Base-by-base conservation (phyloP, 2,888 invertebrate species). In the Trilocha varians region DNA sequence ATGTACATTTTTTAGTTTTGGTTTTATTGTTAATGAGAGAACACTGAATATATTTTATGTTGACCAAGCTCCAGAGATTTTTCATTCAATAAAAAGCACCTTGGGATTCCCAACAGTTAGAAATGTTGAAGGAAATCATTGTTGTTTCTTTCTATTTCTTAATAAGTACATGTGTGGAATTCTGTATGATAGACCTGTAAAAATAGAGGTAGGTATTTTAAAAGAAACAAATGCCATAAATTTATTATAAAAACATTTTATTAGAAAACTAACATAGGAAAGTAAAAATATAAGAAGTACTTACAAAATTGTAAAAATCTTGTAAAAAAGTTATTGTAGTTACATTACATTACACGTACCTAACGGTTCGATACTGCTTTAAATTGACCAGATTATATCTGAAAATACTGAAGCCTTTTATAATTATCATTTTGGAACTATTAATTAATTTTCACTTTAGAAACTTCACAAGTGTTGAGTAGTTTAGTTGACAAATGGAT, bases 261-360 rank as follows among this genome's bases (percentile, higher is more conserved):
- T 84, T 85, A 84, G 80, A 78, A 80, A 83, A 80, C 79, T 84
- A 82, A 78, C 76, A 79, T 84, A 83, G 82, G 84, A 84, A 84
- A 84, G 80, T 84, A 83, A 77, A 84, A 85, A 84, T 78, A 79
- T 83, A 84, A 76, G 78, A 83, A 66, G 82, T 77, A 65, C 72
- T 74, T 82, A 83, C 65, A 82, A 82, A 82, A 83, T 66, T 82
- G 83, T 76, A 79, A 54, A 79, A 77, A 69, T 62, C 70, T 74
- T 72, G 78, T 78, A 71, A 72, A 70, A 78, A 70, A 65, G 66
- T 57, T 74, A 76, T 76, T 77, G 76, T 79, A 76, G 70, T 72
- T 79, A 75, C 59, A 65, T 73, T 60, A 62, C 53, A 62, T 66
- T 69, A 70, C 59, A 69, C 59, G 60, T 65, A 70, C 57, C 63